Conservation (phyloP, 2,797 vertebrate genomes). For the Chiloscyllium punctatum region DNA sequence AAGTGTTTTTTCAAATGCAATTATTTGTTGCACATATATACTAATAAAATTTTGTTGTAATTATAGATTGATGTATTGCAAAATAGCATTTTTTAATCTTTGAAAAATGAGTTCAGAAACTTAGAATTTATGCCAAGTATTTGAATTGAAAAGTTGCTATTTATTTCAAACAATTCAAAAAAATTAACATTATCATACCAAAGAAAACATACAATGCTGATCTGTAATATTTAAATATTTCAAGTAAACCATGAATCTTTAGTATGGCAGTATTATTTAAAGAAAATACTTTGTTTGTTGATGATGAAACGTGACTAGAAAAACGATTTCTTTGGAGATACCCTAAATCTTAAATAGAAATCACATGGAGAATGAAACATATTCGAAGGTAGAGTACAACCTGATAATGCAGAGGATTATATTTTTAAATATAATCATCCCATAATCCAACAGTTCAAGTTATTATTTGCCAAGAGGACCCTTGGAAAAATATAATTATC, state of each 20-base stretch:
- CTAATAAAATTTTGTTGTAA: slow-evolving; percentile 1
- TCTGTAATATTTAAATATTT: neutral
- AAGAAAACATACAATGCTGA: neutral
- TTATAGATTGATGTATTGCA: neutral
- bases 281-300: neutral
- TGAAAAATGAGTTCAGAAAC: neutral
- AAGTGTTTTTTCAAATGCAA: neutral
- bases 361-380: neutral
- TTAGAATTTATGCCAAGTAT: neutral
- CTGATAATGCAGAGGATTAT: neutral
- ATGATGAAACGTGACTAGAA: neutral
- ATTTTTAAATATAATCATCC: neutral
- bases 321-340: neutral
- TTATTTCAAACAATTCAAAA: too few relatives aligned
- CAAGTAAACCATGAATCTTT: neutral
- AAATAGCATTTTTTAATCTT: neutral
- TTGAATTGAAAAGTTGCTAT: neutral
- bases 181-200: neutral
- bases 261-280: neutral
- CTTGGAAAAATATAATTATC: neutral
- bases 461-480: neutral
- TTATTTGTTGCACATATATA: neutral
- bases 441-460: neutral
- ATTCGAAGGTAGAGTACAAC: neutral
- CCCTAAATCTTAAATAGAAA: neutral